Evolutionary conservation across 2,113 vertebrate species (phyloP).

Genomic region (Meriones unguiculatus): DNA sequence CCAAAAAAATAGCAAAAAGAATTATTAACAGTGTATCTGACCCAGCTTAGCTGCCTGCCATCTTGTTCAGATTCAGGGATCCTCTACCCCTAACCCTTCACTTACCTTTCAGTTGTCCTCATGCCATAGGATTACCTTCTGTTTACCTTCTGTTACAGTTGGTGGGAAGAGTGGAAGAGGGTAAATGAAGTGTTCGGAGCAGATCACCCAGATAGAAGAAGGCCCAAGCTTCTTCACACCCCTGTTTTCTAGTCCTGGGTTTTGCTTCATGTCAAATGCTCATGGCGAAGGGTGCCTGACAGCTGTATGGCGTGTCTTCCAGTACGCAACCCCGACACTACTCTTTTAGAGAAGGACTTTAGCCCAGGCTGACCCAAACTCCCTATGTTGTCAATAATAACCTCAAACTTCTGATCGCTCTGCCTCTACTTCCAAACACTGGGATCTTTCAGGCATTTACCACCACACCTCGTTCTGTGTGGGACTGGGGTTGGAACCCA

Average conservation of each 20-base stretch:
- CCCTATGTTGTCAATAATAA: background rate
- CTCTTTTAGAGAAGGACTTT: background rate
- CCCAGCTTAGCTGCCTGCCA: background rate
- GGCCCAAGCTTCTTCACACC: too few species aligned
- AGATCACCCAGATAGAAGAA: background rate
- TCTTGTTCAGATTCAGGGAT: background rate
- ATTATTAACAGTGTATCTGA: background rate
- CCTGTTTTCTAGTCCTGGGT: background rate
- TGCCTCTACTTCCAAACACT: background rate
- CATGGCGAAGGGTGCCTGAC: fast-evolving
- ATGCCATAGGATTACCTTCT: background rate
- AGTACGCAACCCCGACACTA: background rate
- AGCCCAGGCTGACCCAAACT: background rate
- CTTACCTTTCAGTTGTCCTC: background rate
- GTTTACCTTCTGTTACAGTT: background rate
- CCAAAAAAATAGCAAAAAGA: background rate
- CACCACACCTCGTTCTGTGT: background rate
- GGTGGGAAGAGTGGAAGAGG: background rate
- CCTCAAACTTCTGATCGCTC: background rate
- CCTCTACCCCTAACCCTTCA: background rate
- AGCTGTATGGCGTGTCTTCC: background rate
- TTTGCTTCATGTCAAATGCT: background rate
- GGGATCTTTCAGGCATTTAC: background rate
- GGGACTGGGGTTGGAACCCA: background rate
- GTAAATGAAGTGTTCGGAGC: background rate